Conservation (phyloP, 2,113 vertebrate genomes). For the Climacteris rufus region DNA sequence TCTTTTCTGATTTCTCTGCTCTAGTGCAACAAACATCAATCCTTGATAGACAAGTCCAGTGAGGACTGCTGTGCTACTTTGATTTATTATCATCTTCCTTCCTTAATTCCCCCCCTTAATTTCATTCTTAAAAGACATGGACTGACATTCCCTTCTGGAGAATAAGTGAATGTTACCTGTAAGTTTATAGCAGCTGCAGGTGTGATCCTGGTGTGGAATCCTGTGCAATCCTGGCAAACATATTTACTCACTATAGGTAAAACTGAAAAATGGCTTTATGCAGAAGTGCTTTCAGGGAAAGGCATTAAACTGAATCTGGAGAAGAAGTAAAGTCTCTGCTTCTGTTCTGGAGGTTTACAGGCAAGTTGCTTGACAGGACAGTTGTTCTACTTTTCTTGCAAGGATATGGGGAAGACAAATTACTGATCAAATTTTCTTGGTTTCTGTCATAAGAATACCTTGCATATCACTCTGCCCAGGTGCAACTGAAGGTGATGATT, state of each 20-base stretch:
- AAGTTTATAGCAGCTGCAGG: not conserved
- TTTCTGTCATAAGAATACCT: not conserved
- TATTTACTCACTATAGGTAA: not conserved
- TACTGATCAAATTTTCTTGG: not conserved
- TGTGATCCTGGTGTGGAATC: not conserved
- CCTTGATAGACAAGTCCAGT: not conserved
- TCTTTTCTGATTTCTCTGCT: not conserved
- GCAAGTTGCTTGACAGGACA: not conserved
- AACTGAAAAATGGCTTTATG: not conserved
- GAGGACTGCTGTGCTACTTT: not conserved
- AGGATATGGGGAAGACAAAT: not conserved
- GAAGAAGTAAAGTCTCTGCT: not conserved
- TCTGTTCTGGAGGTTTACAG: not conserved
- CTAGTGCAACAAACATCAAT: not conserved
- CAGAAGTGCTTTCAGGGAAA: not conserved
- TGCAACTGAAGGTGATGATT: not conserved
- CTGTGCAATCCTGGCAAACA: not conserved
- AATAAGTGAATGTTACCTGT: not conserved
- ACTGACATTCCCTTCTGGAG: not conserved
- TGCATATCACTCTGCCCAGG: not conserved
- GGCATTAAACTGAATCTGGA: not conserved
- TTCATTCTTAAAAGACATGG: not conserved
- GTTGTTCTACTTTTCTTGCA: not conserved
- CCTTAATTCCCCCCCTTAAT: not conserved
- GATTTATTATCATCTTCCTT: not conserved